These are phyloP conservation scores for Eulimnadia texana DNA, from an alignment of 1,140 invertebrate species.

Conservation along the genomic window DNA sequence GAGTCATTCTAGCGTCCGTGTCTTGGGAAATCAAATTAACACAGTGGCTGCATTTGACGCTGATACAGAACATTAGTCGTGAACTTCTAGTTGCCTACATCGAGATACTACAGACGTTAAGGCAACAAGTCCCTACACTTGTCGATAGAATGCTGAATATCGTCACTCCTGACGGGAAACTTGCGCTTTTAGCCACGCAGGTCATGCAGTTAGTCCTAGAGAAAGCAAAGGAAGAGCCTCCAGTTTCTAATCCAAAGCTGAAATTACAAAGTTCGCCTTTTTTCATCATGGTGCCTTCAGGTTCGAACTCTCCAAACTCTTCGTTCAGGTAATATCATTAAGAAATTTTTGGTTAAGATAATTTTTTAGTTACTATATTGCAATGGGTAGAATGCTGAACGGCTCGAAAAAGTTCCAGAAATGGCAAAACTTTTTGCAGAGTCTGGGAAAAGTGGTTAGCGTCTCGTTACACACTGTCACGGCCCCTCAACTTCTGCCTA, in stretches of 20 bases:
- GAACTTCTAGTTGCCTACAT: slow-evolving; percentile 58
- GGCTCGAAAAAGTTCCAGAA: slow-evolving; percentile 2
- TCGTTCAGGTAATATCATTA: not conserved
- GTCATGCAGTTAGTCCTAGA: not conserved
- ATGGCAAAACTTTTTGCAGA: slow-evolving; percentile 4
- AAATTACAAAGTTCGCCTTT: slow-evolving; percentile 24
- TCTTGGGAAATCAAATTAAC: slow-evolving; percentile 52
- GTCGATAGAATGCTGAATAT: slow-evolving; percentile 35
- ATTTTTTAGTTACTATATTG: not conserved
- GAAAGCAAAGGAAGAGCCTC: not conserved
- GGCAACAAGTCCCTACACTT: slow-evolving; percentile 56
- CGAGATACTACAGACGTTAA: slow-evolving; percentile 54
- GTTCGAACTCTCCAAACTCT: not conserved
- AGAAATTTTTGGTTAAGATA: not conserved
- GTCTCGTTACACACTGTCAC: not conserved
- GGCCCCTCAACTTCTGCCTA: not conserved
- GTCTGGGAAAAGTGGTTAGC: not conserved
- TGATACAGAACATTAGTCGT: slow-evolving; percentile 46
- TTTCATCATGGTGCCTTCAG: slow-evolving; percentile 10
- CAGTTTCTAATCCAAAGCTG: not conserved
- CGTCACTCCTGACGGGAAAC: not conserved
- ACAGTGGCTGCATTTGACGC: slow-evolving; percentile 61
- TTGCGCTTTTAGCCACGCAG: not conserved
- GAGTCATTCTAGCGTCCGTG: slow-evolving; percentile 46
- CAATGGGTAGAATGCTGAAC: not conserved